These are phyloP conservation scores for Hystrix cristata DNA, from an alignment of 2,113 vertebrate genomes.

Conservation along the genomic window DNA sequence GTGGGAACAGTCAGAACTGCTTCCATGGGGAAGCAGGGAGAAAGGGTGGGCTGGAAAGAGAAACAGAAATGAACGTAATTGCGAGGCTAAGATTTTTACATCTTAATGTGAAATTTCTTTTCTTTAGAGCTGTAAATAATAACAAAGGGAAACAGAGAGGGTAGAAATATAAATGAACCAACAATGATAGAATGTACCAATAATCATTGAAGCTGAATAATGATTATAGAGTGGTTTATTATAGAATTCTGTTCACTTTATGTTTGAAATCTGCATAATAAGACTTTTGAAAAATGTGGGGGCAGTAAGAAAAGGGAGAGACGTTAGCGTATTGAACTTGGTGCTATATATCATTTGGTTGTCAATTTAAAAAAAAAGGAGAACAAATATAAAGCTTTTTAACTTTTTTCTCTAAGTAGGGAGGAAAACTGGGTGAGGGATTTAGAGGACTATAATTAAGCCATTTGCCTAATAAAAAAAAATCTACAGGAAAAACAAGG, in stretches of 20 bases:
- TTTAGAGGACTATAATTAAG: not conserved
- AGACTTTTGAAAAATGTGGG: not conserved
- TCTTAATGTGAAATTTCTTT: not conserved
- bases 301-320: not conserved
- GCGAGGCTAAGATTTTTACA: not conserved
- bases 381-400: constrained; percentile 18
- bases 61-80: not conserved
- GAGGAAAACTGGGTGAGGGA: not conserved
- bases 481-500: not conserved
- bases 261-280: not conserved
- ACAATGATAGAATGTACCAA: not conserved
- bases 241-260: not conserved
- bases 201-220: not conserved
- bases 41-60: not conserved
- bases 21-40: not conserved
- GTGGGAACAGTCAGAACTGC: not conserved
- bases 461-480: not conserved
- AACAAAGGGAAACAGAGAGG: not conserved
- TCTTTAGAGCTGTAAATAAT: not conserved
- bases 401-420: not conserved
- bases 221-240: not conserved
- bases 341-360: not conserved
- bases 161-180: not conserved
- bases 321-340: not conserved
- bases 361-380: not conserved